Conservation (phyloP, 2,113 vertebrate species). For the Numenius arquata region DNA sequence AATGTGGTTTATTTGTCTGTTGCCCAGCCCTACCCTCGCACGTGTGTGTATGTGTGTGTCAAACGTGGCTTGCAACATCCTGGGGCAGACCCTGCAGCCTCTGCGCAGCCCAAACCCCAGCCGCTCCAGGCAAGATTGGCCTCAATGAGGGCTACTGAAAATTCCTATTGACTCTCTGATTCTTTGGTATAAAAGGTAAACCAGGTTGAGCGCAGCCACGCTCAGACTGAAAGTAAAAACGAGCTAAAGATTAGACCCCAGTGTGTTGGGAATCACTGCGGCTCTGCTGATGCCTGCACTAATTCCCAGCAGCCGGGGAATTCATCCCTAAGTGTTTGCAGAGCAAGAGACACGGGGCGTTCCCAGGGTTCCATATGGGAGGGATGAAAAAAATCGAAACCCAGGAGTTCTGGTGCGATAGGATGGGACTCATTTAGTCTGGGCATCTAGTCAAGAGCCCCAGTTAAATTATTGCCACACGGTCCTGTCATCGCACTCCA, state of each 20-base stretch:
- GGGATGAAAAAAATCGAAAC: background rate
- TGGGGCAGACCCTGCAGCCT: background rate
- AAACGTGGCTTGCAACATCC: background rate
- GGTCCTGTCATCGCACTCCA: background rate
- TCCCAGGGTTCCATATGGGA: background rate
- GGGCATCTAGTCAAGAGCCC: conserved; percentile 20
- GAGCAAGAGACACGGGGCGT: rapidly evolving
- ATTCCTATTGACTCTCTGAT: background rate
- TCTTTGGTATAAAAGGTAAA: background rate
- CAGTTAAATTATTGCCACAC: background rate
- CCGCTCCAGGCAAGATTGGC: background rate
- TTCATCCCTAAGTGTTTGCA: background rate
- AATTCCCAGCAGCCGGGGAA: background rate
- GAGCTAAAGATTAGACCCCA: background rate
- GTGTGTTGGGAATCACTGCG: background rate
- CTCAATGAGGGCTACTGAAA: background rate
- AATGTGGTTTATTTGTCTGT: conserved; percentile 26
- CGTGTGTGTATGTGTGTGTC: background rate
- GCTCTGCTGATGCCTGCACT: background rate
- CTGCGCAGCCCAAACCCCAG: background rate
- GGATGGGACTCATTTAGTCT: conserved; percentile 31
- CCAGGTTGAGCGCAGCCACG: background rate
- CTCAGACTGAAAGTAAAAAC: background rate
- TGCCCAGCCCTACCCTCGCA: background rate
- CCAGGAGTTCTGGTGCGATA: background rate